Evolutionary conservation across 2,888 invertebrate genomes (phyloP).

Genomic region (Zelleria hepariella): DNA sequence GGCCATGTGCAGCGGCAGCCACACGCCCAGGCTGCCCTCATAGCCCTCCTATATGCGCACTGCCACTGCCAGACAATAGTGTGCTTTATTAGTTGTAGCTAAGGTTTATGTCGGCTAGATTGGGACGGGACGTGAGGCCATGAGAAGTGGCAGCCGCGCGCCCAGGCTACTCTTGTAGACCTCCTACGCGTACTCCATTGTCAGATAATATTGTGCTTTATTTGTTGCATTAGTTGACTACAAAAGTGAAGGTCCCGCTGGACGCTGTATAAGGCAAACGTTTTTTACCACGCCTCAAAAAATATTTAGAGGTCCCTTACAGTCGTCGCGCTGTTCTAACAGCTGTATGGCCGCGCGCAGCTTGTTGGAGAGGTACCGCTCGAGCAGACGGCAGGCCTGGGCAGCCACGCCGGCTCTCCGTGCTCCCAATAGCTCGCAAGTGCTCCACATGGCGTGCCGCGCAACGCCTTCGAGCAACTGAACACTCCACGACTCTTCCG

Average conservation of each 20-base stretch:
- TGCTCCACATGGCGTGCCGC: slow-evolving; percentile 28
- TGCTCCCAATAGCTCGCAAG: slow-evolving; percentile 24
- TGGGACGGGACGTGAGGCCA: too few relatives aligned
- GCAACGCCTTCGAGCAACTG: slow-evolving; percentile 16
- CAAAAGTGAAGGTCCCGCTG: too few relatives aligned
- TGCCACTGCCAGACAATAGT: neutral
- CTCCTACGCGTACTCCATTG: too few relatives aligned
- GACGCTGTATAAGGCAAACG: too few relatives aligned
- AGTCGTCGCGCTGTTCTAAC: slow-evolving; percentile 7
- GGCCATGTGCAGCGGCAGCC: slow-evolving; percentile 25
- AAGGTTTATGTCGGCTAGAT: too few relatives aligned
- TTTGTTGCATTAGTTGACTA: too few relatives aligned
- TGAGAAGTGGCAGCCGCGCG: too few relatives aligned
- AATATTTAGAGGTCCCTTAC: too few relatives aligned
- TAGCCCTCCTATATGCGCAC: slow-evolving; percentile 20
- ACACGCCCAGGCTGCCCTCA: slow-evolving; percentile 9
- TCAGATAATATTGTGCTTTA: too few relatives aligned
- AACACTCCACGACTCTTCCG: slow-evolving; percentile 7
- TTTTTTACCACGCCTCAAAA: too few relatives aligned
- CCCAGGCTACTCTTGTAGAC: too few relatives aligned
- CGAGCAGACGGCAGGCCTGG: slow-evolving; percentile 34
- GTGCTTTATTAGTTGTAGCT: too few relatives aligned
- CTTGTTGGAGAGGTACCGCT: slow-evolving; percentile 26
- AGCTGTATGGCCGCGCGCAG: neutral
- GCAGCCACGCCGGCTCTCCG: slow-evolving; percentile 30